Percentiles rank a stretch among this genome's conserved stretches.
Evolutionary conservation across 2,888 invertebrate genomes (phyloP).

Genomic region (Agrochola macilenta): DNA sequence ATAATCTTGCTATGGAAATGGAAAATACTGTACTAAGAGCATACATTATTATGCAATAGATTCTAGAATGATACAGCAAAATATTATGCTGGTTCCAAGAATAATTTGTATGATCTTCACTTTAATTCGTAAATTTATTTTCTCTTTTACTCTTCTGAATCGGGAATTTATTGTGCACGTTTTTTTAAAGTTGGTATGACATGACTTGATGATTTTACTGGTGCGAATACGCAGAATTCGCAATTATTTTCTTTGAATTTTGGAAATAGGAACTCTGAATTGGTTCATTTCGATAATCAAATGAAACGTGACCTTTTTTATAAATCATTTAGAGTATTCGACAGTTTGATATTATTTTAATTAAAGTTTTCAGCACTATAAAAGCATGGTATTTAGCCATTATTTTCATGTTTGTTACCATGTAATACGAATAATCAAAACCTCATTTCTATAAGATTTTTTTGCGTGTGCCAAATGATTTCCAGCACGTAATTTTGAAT

Average conservation of each 20-base stretch:
- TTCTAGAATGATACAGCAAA: neutral
- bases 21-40: neutral
- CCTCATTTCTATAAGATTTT: neutral
- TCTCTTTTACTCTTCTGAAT: neutral
- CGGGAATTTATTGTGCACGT: neutral
- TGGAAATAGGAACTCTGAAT: neutral
- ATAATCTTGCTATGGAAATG: neutral
- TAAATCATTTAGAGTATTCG: neutral
- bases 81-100: neutral
- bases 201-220: no score
- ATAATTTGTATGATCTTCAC: neutral
- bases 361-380: neutral
- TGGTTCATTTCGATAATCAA: neutral
- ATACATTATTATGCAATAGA: neutral
- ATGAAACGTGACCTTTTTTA: neutral
- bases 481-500: constrained; percentile 29
- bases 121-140: neutral
- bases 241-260: constrained; percentile 1
- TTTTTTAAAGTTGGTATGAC: no score
- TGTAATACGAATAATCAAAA: neutral
- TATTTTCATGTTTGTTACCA: neutral
- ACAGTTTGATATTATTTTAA: neutral
- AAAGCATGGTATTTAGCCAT: neutral
- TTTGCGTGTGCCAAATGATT: constrained; percentile 31
- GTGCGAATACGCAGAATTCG: no score